Percentiles rank a stretch among this genome's conserved stretches.
Evolutionary conservation across 2,888 invertebrate species (phyloP).

Genomic region (Eupithecia exiguata): DNA sequence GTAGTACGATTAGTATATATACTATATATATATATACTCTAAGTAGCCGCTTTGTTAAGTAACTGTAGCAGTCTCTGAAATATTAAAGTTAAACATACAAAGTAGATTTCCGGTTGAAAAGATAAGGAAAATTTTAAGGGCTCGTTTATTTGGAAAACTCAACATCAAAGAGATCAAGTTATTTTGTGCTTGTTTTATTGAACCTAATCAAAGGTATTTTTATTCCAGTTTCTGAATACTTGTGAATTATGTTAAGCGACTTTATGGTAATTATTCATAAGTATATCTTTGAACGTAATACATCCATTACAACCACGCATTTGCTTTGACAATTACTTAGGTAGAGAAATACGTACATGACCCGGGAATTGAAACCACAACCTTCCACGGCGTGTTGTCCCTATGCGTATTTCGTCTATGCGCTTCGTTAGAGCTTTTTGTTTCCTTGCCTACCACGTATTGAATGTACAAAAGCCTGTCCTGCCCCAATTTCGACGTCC

Average conservation of each 20-base stretch:
- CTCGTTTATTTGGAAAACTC: constrained; percentile 35
- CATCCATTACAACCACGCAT: neutral
- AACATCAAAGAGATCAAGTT: constrained; percentile 32
- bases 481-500: constrained; percentile 5
- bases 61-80: neutral
- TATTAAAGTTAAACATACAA: constrained; percentile 2
- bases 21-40: neutral
- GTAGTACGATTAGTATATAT: neutral
- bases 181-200: constrained; percentile 32
- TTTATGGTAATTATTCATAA: neutral
- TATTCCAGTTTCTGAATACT: constrained; percentile 29
- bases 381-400: constrained; percentile 2
- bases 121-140: constrained; percentile 25
- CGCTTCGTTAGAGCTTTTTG: neutral
- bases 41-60: neutral
- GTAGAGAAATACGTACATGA: neutral
- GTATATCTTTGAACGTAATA: neutral
- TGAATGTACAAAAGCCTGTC: constrained; percentile 5
- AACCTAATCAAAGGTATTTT: constrained; percentile 26
- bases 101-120: constrained; percentile 11
- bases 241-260: constrained; percentile 21
- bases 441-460: neutral
- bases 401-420: neutral
- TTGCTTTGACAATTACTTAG: neutral
- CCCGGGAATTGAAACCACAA: neutral